Base-by-base conservation (phyloP, 2,888 invertebrate species). In the Clivina fossor region DNA sequence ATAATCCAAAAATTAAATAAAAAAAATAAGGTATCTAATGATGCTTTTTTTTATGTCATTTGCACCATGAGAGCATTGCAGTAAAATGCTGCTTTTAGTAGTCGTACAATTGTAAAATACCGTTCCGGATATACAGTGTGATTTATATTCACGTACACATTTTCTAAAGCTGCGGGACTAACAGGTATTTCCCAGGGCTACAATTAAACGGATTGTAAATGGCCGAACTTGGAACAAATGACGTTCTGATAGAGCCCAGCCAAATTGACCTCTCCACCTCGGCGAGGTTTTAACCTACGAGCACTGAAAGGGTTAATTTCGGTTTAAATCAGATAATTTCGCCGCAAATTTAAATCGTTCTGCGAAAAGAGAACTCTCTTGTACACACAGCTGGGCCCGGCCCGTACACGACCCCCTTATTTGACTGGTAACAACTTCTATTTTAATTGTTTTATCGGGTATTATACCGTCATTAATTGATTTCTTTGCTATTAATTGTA, bases 161-260 rank as follows among this genome's bases (percentile, higher is more conserved):
- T 24, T 24, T 24, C 26, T 24, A 9, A 24, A 24, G 5, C 26
- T 4, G n/a, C n/a, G 11, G 33, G 11, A 33, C 28, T 43, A 11
- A 24, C 26, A 43, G 43, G 37, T 37, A 49, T 49, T 26, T 37
- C 49, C 49, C 37, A 37, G n/a, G n/a, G 37, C 37, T 11, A 49
- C 37, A 49, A 49, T 49, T 49, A 49, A 49, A 37, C 24, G 38
- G 24, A 49, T 49, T 49, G 49, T 18, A 44, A 44, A 26, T 26
- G 44, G 30, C 44, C 28, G 44, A 30, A 44, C 44, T 44, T 44
- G 30, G 15, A 44, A 44, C 30, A 44, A 44, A 44, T 44, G 44
- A 44, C 30, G 28, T 30, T 30, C 28, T 44, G 44, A 44, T 44
- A 44, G 28, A 44, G 44, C 35, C 11, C 35, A 9, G 5, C n/a